Evolutionary conservation across 2,113 vertebrate species (phyloP).

Genomic region (Cyanistes caeruleus): DNA sequence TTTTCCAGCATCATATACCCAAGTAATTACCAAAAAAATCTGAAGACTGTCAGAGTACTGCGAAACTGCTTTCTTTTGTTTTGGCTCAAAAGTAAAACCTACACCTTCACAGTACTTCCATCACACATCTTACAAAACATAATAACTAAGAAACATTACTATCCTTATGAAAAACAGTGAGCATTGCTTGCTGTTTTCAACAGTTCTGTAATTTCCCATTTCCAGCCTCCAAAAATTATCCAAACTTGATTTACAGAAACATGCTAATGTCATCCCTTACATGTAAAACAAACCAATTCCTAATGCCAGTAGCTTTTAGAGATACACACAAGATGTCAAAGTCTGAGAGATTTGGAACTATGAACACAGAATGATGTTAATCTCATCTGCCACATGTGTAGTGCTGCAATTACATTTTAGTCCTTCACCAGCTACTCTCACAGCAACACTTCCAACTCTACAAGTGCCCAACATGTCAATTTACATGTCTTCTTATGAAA

Average conservation of each 20-base stretch:
- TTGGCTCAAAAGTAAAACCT: background rate
- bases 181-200: background rate
- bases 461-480: background rate
- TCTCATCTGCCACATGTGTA: background rate
- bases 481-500: background rate
- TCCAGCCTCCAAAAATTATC: background rate
- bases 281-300: background rate
- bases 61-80: background rate
- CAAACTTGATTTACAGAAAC: background rate
- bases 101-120: background rate
- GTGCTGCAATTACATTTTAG: background rate
- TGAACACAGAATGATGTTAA: background rate
- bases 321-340: background rate
- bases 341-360: background rate
- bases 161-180: background rate
- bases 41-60: background rate
- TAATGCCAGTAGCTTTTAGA: background rate
- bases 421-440: background rate
- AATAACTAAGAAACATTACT: background rate
- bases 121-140: background rate
- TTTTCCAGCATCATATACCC: background rate
- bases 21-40: constrained; percentile 6
- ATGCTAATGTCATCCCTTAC: background rate
- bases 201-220: background rate
- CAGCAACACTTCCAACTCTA: background rate